Percentiles rank a stretch among this genome's conserved stretches.
These are phyloP conservation scores for Oegoconia quadripuncta DNA, from an alignment of 2,888 invertebrate species.

Conservation along the genomic window DNA sequence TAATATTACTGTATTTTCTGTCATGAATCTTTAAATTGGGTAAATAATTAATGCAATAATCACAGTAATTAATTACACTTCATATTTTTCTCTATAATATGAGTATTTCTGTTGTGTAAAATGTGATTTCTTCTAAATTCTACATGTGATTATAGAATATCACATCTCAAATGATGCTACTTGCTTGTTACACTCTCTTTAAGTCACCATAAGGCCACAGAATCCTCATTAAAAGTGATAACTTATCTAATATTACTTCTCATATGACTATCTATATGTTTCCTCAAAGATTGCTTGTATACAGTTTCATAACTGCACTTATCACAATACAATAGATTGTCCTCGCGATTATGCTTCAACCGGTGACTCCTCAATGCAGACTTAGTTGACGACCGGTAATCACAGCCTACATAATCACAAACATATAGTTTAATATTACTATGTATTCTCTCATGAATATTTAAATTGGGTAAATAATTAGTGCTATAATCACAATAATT, in stretches of 20 bases:
- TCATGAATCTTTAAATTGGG: no score
- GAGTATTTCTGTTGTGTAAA: no score
- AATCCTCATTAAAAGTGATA: no score
- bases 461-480: slow-evolving; percentile 36
- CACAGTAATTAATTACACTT: no score
- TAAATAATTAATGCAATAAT: no score
- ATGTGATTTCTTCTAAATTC: no score
- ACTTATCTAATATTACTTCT: slow-evolving; percentile 26
- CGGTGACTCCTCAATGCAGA: slow-evolving; percentile 39
- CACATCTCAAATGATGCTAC: no score
- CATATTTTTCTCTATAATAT: no score
- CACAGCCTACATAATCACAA: slow-evolving; percentile 28
- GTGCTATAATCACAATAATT: slow-evolving; percentile 33
- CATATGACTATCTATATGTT: slow-evolving; percentile 36
- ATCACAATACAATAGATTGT: slow-evolving; percentile 43
- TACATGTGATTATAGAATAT: no score
- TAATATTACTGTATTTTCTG: no score
- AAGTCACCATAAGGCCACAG: no score
- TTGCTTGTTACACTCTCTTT: no score
- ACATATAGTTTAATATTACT: slow-evolving; percentile 26
- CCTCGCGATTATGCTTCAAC: slow-evolving; percentile 35
- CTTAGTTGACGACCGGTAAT: slow-evolving; percentile 26
- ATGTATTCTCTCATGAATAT: slow-evolving; percentile 37
- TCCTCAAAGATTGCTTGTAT: slow-evolving; percentile 40
- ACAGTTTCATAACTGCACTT: slow-evolving; percentile 46